Evolutionary conservation across 2,888 invertebrate genomes (phyloP).

Genomic region (Aspidiotus rigidus): DNA sequence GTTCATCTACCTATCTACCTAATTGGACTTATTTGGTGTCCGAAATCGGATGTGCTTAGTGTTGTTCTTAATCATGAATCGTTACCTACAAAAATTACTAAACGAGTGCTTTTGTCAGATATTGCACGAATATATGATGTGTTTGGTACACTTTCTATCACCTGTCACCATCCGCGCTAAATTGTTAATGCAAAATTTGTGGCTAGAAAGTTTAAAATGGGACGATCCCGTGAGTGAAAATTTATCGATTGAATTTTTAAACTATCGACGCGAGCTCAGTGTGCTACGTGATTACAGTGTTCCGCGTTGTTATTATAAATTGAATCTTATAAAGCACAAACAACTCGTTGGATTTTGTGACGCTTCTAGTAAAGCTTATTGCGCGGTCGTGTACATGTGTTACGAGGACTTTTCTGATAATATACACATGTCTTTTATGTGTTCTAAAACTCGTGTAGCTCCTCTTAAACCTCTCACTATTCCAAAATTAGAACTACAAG

Average conservation of each 20-base stretch:
- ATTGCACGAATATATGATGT: constrained; percentile 38
- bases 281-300: constrained; percentile 9
- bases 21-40: constrained; percentile 35
- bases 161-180: constrained; percentile 38
- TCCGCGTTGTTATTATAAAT: constrained; percentile 15
- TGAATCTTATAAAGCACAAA: not conserved
- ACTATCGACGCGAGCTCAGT: constrained; percentile 8
- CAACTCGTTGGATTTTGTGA: constrained; percentile 18
- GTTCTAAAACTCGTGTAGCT: constrained; percentile 8
- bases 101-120: constrained; percentile 36
- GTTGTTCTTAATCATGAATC: not conserved
- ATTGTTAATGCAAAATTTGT: constrained; percentile 36
- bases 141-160: constrained; percentile 37
- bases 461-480: not conserved
- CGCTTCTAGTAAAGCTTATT: constrained; percentile 6
- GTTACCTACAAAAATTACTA: constrained; percentile 23
- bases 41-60: constrained; percentile 25
- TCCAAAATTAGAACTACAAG: constrained; percentile 3
- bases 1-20: not conserved
- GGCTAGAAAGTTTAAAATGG: constrained; percentile 37
- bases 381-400: constrained; percentile 9
- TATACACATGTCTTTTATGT: not conserved
- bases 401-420: not conserved
- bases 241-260: not conserved
- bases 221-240: constrained; percentile 36